Evolutionary conservation across 2,113 vertebrate species (phyloP), one percentile per base, ranked within the genome.

Genomic region (Cryptotis parvus): DNA sequence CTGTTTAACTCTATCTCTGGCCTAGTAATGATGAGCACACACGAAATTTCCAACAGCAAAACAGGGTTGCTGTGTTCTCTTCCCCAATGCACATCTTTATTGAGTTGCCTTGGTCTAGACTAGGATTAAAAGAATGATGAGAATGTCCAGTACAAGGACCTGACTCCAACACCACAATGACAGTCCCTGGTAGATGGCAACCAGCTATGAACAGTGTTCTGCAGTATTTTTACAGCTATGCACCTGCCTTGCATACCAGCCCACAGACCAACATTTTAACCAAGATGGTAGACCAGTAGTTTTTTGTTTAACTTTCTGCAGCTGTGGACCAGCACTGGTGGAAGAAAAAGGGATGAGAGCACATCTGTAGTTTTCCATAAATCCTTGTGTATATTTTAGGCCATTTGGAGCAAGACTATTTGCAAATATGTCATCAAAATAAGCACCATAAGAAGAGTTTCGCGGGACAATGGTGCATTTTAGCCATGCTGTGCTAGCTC

Each of bases 111-210:
- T 63, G 83, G 66, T 81, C 35, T 55, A 26, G 37, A 82, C 39
- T 31, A 69, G 81, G 72, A 92, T 84, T 83, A 58, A 75, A 84
- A 76, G 58, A 91, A 70, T 10, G 68, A 14, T n/a, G 81, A 61
- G 4, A 55, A 63, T 69, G 77, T 70, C n/a, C 5, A 90, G 82
- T 41, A 65, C 82, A 87, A 52, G 70, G 33, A 87, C 20, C 69
- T n/a, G 29, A 15, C 83, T 88, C 87, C n/a, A 74, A 41, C 58
- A 72, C 45, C 45, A 49, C 14, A 14, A 49, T 9, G 45, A 49
- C 45, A 49, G 45, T 49, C 45, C 45, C 45, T 49, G 45, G 5
- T 12, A 14, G 45, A 14, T 12, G 14, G 45, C 45, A 49, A 49
- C 10, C 45, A 10, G 45, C 45, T 49, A 12, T 12, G 45, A 49